Conservation (phyloP, 2,113 vertebrate species). For the Eira barbara region DNA sequence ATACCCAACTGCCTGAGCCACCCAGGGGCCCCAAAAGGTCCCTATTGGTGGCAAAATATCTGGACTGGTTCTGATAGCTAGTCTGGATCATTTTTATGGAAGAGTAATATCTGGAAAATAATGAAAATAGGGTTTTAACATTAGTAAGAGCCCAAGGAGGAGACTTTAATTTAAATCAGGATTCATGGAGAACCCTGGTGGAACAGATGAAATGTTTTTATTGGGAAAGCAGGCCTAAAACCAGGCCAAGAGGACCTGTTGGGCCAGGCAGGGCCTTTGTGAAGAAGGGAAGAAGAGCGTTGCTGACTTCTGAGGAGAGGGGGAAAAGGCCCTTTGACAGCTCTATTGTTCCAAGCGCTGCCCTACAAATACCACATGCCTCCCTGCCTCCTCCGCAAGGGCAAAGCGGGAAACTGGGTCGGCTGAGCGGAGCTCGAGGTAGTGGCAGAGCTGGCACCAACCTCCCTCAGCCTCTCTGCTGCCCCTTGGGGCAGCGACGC, state of each 20-base stretch:
- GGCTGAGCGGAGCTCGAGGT: neutral
- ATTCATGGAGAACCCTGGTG: neutral
- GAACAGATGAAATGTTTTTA: neutral
- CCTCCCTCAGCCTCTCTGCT: neutral
- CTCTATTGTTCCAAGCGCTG: conserved; percentile 36
- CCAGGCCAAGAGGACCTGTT: neutral
- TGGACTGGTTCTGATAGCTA: neutral
- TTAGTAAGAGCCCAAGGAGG: neutral
- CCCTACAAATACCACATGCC: neutral
- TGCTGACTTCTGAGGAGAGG: neutral
- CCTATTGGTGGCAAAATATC: neutral
- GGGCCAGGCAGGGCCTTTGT: neutral
- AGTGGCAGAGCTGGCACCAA: neutral
- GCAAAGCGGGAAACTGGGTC: neutral
- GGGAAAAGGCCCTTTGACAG: neutral
- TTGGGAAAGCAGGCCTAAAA: neutral
- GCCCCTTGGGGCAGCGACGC: neutral
- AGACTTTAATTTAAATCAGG: neutral
- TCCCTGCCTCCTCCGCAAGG: neutral
- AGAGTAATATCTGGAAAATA: neutral
- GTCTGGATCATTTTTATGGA: conserved; percentile 5
- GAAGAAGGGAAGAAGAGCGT: too few species aligned
- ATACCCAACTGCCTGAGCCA: neutral
- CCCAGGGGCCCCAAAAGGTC: neutral
- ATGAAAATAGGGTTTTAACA: neutral